Conservation (phyloP, 2,888 invertebrate genomes). For the Drosophila austrosaltans region DNA sequence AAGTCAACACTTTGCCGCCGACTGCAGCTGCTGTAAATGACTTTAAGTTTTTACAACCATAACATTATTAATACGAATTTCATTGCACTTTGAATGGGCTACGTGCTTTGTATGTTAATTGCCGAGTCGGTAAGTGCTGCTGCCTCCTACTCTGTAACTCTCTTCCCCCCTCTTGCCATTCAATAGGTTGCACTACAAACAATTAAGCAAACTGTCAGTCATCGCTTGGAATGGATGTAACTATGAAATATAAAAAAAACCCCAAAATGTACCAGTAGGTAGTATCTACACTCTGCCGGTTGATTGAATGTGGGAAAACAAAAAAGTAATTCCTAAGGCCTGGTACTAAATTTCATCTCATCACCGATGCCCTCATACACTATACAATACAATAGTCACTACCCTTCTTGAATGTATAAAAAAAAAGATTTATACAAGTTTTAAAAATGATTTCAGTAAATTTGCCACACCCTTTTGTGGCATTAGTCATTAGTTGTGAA, state of each 20-base stretch:
- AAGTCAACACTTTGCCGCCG: conserved; percentile 18
- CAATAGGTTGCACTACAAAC: conserved; percentile 44
- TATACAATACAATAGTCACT: neutral
- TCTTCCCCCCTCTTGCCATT: neutral
- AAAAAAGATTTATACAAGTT: too few relatives aligned
- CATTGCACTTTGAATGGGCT: conserved; percentile 57
- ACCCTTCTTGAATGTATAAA: too few relatives aligned
- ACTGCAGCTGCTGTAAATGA: conserved; percentile 34
- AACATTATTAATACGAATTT: conserved; percentile 62
- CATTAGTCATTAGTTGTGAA: too few relatives aligned
- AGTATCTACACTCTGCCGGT: neutral
- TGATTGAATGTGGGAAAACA: conserved; percentile 61
- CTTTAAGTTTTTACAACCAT: conserved; percentile 32
- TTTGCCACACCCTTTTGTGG: too few relatives aligned
- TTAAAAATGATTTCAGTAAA: too few relatives aligned
- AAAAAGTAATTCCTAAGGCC: conserved; percentile 27
- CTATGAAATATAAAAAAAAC: conserved; percentile 12
- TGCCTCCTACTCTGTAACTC: neutral
- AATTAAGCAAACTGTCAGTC: conserved; percentile 58
- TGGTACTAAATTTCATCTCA: neutral
- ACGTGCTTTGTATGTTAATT: conserved; percentile 75
- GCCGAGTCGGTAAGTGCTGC: conserved; percentile 39
- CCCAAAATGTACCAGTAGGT: conserved; percentile 2
- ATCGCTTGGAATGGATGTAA: conserved; percentile 47
- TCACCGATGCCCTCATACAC: neutral